These are phyloP conservation scores for Lasioglossum albipes DNA, from an alignment of 1,140 invertebrate species.

Conservation along the genomic window DNA sequence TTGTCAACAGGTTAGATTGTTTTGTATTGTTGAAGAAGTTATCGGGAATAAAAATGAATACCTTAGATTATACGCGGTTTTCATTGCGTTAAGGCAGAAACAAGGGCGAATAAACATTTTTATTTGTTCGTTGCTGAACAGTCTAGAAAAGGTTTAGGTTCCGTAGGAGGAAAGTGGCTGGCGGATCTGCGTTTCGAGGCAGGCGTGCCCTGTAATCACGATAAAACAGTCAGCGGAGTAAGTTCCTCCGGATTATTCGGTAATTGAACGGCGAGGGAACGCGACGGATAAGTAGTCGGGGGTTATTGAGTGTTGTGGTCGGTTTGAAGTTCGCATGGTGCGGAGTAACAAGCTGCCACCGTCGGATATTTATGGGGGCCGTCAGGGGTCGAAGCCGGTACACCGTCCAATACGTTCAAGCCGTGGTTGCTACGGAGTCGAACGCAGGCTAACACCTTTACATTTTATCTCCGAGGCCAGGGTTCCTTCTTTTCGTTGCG, in stretches of 20 bases:
- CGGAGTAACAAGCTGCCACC: constrained; percentile 78
- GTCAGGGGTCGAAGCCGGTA: constrained; percentile 69
- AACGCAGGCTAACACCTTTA: constrained; percentile 64
- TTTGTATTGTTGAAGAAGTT: too few relatives aligned
- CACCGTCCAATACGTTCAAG: constrained; percentile 52
- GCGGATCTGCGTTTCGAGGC: too few relatives aligned
- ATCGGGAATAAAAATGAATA: too few relatives aligned
- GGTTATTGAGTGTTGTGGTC: constrained; percentile 74
- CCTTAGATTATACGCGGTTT: too few relatives aligned
- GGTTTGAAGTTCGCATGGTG: constrained; percentile 73
- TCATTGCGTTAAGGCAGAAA: too few relatives aligned
- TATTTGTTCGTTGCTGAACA: too few relatives aligned
- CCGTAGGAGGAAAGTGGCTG: too few relatives aligned
- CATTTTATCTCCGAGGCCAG: constrained; percentile 59
- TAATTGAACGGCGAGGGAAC: constrained; percentile 37
- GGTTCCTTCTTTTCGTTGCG: background rate
- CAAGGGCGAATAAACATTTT: too few relatives aligned
- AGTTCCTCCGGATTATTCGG: constrained; percentile 23
- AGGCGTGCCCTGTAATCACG: constrained; percentile 4
- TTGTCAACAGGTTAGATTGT: too few relatives aligned
- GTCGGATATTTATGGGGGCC: constrained; percentile 76
- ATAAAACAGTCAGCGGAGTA: constrained; percentile 4
- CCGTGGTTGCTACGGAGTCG: constrained; percentile 28
- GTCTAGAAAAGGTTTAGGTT: too few relatives aligned
- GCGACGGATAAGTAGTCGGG: constrained; percentile 37